Evolutionary conservation across 35 echinoderm and acorn worm genomes (phyloP).

Genomic region (Anneissia japonica): DNA sequence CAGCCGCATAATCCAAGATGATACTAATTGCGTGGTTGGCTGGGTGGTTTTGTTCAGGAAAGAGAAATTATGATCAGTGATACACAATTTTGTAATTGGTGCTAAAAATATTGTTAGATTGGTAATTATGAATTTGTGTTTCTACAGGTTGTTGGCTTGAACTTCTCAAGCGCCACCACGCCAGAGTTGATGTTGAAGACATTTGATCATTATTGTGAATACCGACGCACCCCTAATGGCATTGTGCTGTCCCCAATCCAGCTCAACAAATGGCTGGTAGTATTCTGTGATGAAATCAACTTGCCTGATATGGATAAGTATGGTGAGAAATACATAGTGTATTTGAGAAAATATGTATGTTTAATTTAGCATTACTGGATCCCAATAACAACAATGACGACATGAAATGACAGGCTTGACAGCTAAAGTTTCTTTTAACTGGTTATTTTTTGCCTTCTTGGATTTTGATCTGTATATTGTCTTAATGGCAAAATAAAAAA

Average conservation of each 20-base stretch:
- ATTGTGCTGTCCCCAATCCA: conserved; percentile 80
- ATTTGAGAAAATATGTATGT: no score
- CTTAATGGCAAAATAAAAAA: no score
- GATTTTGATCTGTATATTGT: no score
- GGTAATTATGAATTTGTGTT: background rate
- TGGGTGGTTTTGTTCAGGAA: no score
- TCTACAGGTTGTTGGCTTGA: conserved; percentile 89
- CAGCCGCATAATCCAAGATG: no score
- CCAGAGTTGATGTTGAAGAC: conserved; percentile 99
- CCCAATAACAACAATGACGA: no score
- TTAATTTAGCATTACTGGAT: no score
- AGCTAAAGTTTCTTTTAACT: no score
- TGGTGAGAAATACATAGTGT: no score
- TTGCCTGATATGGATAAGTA: conserved; percentile 99
- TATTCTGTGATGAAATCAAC: conserved; percentile 99
- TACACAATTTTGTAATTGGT: background rate
- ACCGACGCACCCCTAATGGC: conserved; percentile 90
- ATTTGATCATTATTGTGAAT: conserved; percentile 99
- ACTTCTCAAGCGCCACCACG: conserved; percentile 98
- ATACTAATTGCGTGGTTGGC: no score
- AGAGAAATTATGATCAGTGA: background rate
- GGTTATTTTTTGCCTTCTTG: no score
- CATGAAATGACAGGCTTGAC: no score
- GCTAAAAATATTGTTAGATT: background rate
- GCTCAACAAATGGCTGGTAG: conserved; percentile 91